Conservation (phyloP, 2,888 invertebrate species). For the Stratiomys singularior region DNA sequence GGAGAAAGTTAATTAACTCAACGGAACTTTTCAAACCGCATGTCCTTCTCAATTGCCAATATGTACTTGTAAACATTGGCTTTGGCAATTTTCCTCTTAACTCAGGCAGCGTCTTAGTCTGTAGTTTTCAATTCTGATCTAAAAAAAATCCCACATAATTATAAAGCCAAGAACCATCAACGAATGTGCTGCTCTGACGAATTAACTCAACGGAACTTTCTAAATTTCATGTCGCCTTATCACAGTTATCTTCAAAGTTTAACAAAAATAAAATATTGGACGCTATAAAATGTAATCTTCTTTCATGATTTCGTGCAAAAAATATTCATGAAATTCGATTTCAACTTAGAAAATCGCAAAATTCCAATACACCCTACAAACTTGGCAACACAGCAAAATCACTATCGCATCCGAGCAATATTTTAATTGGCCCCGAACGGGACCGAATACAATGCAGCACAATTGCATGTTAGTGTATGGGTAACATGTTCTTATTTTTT, state of each 20-base stretch:
- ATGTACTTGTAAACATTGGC: too few relatives aligned
- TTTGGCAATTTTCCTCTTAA: too few relatives aligned
- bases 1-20: background rate
- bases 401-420: background rate
- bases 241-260: too few relatives aligned
- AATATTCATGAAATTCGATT: background rate
- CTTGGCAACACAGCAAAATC: constrained; percentile 18
- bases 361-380: background rate
- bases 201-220: background rate
- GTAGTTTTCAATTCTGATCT: too few relatives aligned
- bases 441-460: background rate
- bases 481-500: background rate
- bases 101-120: too few relatives aligned
- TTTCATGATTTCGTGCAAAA: background rate
- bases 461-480: too few relatives aligned
- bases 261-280: too few relatives aligned
- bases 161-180: too few relatives aligned
- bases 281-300: too few relatives aligned
- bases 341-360: background rate
- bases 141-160: too few relatives aligned
- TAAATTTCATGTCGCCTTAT: background rate
- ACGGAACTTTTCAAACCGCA: background rate
- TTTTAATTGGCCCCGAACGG: constrained; percentile 40
- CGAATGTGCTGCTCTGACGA: too few relatives aligned
- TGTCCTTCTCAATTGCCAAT: too few relatives aligned